These are phyloP conservation scores for Corynorhinus townsendii DNA, from an alignment of 2,113 vertebrate genomes.

Conservation along the genomic window DNA sequence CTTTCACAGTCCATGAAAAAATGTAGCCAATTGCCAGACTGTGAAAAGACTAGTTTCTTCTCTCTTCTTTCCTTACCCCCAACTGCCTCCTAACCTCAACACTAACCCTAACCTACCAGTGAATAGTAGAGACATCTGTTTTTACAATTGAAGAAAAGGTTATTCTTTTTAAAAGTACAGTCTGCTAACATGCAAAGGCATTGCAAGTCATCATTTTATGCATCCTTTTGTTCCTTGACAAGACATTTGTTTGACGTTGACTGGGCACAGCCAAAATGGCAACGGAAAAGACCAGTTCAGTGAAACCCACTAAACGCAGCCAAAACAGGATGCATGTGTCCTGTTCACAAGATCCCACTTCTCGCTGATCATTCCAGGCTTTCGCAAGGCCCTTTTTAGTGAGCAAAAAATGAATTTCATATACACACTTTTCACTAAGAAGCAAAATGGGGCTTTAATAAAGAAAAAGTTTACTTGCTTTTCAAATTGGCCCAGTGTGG, in stretches of 20 bases:
- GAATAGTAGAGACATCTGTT: neutral
- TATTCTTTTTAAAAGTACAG: neutral
- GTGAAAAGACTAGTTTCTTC: neutral
- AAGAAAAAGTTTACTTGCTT: conserved; percentile 48
- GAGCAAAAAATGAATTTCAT: conserved; percentile 16
- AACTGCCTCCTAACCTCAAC: neutral
- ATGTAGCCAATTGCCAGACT: neutral
- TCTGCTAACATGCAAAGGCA: neutral
- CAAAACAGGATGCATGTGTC: neutral
- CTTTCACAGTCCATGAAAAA: neutral
- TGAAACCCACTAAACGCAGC: neutral
- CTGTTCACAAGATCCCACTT: neutral
- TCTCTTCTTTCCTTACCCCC: neutral
- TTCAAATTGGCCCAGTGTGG: conserved; percentile 37
- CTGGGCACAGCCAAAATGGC: neutral
- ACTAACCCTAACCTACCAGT: neutral
- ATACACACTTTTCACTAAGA: conserved; percentile 29
- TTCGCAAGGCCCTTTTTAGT: neutral
- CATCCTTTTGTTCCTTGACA: neutral
- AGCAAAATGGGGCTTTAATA: conserved; percentile 62
- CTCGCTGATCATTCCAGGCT: neutral
- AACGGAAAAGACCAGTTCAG: neutral
- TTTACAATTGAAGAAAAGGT: neutral
- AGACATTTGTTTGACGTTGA: neutral
- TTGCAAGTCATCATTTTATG: neutral